These are phyloP conservation scores for Tuberolachnus salignus DNA, from an alignment of 2,888 invertebrate genomes.

Conservation along the genomic window DNA sequence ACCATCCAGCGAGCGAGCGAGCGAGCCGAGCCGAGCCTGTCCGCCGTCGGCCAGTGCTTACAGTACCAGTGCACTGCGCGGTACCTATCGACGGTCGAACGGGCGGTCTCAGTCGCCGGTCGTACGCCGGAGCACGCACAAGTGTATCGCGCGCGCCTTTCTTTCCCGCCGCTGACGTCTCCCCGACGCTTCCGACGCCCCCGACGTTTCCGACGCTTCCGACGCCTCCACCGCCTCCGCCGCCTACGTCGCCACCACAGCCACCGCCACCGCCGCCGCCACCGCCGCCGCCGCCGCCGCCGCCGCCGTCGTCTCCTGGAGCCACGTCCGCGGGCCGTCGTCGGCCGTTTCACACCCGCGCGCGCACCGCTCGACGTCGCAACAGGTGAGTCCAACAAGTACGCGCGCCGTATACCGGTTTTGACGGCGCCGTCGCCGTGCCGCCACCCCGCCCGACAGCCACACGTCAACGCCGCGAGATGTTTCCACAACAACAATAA, in stretches of 20 bases:
- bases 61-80: too few relatives aligned
- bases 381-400: conserved; percentile 52
- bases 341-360: background rate
- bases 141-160: too few relatives aligned
- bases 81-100: background rate
- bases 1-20: too few relatives aligned
- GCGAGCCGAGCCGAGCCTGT: too few relatives aligned
- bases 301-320: background rate
- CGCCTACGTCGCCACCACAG: background rate
- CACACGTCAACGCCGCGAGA: too few relatives aligned
- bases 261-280: background rate
- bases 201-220: too few relatives aligned
- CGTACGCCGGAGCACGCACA: background rate
- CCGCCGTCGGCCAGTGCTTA: too few relatives aligned
- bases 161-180: background rate
- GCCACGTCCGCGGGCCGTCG: background rate
- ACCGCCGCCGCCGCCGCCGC: background rate
- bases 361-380: background rate
- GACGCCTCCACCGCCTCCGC: background rate
- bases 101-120: background rate
- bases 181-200: background rate
- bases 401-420: background rate
- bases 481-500: too few relatives aligned
- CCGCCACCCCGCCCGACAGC: too few relatives aligned
- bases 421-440: too few relatives aligned